Percentiles rank a stretch among this genome's conserved stretches.
Evolutionary conservation across 2,797 vertebrate genomes (phyloP).

Genomic region (Onychomys torridus): DNA sequence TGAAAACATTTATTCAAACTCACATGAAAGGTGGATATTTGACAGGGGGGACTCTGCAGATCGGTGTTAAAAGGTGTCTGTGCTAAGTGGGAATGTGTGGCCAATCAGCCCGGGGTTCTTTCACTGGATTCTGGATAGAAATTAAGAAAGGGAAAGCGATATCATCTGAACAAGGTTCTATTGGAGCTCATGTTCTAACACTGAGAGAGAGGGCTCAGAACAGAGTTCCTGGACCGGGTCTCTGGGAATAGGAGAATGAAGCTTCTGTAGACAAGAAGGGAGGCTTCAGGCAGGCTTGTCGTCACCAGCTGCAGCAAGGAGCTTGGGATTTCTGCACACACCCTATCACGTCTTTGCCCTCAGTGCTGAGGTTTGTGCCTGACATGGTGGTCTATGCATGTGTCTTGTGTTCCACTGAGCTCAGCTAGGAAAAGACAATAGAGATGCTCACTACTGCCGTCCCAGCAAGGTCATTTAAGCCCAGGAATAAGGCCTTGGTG

Average conservation of each 20-base stretch:
- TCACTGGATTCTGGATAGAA: not conserved
- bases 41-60: not conserved
- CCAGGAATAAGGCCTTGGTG: not conserved
- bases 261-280: not conserved
- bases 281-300: not conserved
- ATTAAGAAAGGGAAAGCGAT: not conserved
- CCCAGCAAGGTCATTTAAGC: not conserved
- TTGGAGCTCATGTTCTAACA: not conserved
- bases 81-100: not conserved
- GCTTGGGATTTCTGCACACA: not conserved
- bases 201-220: not conserved
- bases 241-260: not conserved
- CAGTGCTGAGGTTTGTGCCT: not conserved
- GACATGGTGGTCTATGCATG: not conserved
- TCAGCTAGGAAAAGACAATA: not conserved
- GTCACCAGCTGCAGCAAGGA: too few species aligned
- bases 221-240: not conserved
- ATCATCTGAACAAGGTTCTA: not conserved
- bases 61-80: not conserved
- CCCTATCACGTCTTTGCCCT: not conserved
- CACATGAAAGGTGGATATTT: conserved; percentile 15
- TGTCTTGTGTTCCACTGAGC: not conserved
- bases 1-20: not conserved
- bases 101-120: not conserved
- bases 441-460: not conserved